Evolutionary conservation across 2,888 invertebrate species (phyloP).

Genomic region (Tenthredo livida): DNA sequence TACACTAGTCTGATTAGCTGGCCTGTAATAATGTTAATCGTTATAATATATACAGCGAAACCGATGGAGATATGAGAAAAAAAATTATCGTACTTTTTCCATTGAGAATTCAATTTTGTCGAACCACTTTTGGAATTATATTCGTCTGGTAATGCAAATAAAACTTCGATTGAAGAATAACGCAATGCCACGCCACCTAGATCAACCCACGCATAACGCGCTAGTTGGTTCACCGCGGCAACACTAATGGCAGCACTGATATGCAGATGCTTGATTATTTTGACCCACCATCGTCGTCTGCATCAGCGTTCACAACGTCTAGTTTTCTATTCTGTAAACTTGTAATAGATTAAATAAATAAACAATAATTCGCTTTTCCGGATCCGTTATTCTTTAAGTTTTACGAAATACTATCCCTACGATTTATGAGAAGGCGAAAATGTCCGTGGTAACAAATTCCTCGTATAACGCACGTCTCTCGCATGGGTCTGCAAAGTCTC

Average conservation of each 20-base stretch:
- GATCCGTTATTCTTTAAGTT: not conserved
- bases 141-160: too few species aligned
- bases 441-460: conserved; percentile 16
- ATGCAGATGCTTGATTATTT: not conserved
- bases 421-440: not conserved
- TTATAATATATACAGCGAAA: too few species aligned
- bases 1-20: too few species aligned
- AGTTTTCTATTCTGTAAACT: not conserved
- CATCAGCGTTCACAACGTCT: not conserved
- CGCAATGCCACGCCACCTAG: not conserved
- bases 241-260: not conserved
- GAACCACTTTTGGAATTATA: too few species aligned
- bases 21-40: too few species aligned
- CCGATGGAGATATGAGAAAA: too few species aligned
- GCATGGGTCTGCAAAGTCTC: not conserved
- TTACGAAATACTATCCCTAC: not conserved
- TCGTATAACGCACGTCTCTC: conserved; percentile 8
- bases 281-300: not conserved
- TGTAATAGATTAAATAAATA: not conserved
- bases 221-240: not conserved
- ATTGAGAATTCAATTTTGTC: too few species aligned
- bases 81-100: too few species aligned
- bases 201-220: not conserved
- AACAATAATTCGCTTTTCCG: too few species aligned
- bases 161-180: too few species aligned